Base-by-base conservation (phyloP, 53 echinoderm and acorn worm genomes). In the Actinopyga echinites region DNA sequence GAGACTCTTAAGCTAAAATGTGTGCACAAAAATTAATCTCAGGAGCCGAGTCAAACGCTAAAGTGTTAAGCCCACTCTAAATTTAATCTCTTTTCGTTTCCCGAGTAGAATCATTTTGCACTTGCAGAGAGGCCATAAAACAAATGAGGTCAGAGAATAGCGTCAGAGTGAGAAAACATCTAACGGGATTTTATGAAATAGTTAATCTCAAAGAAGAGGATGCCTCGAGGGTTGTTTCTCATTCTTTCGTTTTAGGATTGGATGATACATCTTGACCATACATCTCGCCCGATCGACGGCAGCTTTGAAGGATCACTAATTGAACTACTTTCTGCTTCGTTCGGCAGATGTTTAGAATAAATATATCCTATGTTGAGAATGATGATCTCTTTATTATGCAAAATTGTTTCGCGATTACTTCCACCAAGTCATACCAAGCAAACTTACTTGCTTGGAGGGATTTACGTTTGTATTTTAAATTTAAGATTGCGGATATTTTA, bases 241-340 rank as follows among this genome's bases (percentile, higher is more conserved):
- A 13, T 15, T 49, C 49, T 49, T 49, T 49, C 17, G 49, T 17
- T 49, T 17, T 49, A 13, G 15, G 17, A 49, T 15, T 49, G 49
- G 49, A 49, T 49, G 49, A 49, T 49, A 17, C 17, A 17, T 68
- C 68, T 68, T 68, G 68, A 68, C 68, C 68, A 68, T 20, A 20
- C 68, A 33, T 34, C 31, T 68, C 37, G 21, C 37, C 68, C 68
- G 34, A 15, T 9, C 17, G 68, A 68, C 68, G 68, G 68, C 34
- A 68, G 68, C 68, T 68, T 68, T 68, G 68, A 68, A 68, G 68
- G 68, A 23, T 20, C 31, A 38, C 37, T 68, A 30, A 68, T 68
- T 68, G 37, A 38, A 34, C 68, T 68, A 68, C 34, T 68, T 68
- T 68, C 68, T 68, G 22, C 36, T 38, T 13, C 34, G 15, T 68